A percentile compares a stretch with the other conserved stretches of the same genome.
phyloP scores from a whole-genome alignment of 2,888 invertebrate species.

The Ormyrus nitidulus region DNA sequence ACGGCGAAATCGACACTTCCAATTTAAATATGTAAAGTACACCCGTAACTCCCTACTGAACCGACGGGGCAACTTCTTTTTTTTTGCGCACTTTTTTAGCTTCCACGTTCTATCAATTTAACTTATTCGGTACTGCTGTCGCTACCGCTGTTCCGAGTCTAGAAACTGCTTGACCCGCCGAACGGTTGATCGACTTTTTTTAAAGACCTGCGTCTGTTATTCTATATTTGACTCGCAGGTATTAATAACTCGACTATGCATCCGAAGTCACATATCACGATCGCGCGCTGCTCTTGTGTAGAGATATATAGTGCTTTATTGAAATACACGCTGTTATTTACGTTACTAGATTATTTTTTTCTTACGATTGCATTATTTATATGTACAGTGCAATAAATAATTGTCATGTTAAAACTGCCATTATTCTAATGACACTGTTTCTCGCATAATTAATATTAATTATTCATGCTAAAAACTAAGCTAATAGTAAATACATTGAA shows the following conservation, averaged over 20 bases:
- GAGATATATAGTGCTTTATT: neutral
- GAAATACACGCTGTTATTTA: neutral
- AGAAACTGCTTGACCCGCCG: conserved; percentile 27
- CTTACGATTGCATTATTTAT: no score
- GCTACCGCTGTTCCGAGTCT: neutral
- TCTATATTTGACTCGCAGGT: conserved; percentile 39
- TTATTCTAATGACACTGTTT: no score
- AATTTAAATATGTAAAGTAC: conserved; percentile 72
- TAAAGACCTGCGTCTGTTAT: conserved; percentile 21
- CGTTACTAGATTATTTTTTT: neutral
- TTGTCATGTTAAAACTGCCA: no score
- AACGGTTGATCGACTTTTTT: conserved; percentile 49
- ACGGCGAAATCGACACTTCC: conserved; percentile 69
- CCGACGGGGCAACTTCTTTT: neutral
- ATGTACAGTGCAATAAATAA: no score
- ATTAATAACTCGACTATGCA: conserved; percentile 34
- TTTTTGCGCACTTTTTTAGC: conserved; percentile 17
- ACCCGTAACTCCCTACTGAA: conserved; percentile 62
- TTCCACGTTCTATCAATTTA: conserved; percentile 64
- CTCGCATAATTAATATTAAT: no score
- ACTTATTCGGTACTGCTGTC: conserved; percentile 55
- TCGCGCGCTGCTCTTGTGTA: neutral
- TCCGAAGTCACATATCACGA: conserved; percentile 17
- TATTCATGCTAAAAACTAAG: no score
- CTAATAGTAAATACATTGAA: no score